Conservation (phyloP, 2,113 vertebrate genomes). For the Microcebus ravelobensis region DNA sequence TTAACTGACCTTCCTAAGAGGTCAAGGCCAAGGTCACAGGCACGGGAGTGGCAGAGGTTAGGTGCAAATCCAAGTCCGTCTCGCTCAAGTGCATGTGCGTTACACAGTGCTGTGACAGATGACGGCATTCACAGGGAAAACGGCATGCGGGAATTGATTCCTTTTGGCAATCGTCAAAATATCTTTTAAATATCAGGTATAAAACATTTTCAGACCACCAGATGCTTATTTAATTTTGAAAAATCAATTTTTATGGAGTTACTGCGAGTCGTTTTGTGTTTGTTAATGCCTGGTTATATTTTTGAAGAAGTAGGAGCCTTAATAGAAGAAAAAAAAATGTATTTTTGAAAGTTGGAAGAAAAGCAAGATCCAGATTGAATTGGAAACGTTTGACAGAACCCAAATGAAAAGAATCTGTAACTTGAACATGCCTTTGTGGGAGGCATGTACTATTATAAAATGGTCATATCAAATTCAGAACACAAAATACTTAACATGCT, state of each 20-base stretch:
- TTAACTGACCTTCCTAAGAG: background rate
- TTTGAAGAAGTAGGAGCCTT: slow-evolving; percentile 32
- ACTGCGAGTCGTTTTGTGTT: slow-evolving; percentile 40
- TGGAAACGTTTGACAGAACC: slow-evolving; percentile 35
- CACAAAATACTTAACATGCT: slow-evolving; percentile 68
- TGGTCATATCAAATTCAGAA: slow-evolving; percentile 71
- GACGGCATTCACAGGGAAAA: background rate
- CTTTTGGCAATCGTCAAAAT: slow-evolving; percentile 68
- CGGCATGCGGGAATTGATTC: slow-evolving; percentile 56
- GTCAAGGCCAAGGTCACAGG: background rate
- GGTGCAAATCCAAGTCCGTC: background rate
- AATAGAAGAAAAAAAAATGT: background rate
- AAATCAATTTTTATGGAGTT: slow-evolving; percentile 70
- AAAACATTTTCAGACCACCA: slow-evolving; percentile 72
- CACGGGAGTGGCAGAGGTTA: background rate
- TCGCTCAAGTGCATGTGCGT: background rate
- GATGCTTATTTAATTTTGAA: slow-evolving; percentile 78
- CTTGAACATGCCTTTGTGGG: slow-evolving; percentile 53
- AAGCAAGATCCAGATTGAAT: slow-evolving; percentile 1
- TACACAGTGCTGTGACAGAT: slow-evolving; percentile 15
- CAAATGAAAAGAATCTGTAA: slow-evolving; percentile 61
- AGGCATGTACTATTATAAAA: slow-evolving; percentile 55
- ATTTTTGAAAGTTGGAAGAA: slow-evolving; percentile 49
- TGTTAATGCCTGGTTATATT: slow-evolving; percentile 64
- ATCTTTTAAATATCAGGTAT: slow-evolving; percentile 77